Evolutionary conservation across 1,140 invertebrate species (phyloP).

Genomic region (Mactra quadrangularis): DNA sequence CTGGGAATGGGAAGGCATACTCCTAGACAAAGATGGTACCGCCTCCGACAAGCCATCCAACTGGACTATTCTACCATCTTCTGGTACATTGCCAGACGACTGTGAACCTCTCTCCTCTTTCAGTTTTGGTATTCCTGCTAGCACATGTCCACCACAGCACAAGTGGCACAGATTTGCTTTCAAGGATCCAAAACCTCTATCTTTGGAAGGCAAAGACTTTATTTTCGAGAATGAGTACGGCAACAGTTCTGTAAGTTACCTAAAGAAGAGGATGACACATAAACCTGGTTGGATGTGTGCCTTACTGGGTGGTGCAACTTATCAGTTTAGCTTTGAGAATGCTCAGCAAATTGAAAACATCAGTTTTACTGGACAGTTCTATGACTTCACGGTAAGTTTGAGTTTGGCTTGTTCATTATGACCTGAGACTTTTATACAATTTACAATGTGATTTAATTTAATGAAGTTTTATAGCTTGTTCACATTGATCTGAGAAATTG

Average conservation of each 20-base stretch:
- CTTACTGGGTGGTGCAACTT: constrained; percentile 61
- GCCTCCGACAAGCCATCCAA: constrained; percentile 62
- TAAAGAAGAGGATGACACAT: constrained; percentile 71
- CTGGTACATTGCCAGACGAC: constrained; percentile 61
- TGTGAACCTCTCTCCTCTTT: constrained; percentile 28
- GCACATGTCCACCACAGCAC: constrained; percentile 66
- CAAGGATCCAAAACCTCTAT: constrained; percentile 66
- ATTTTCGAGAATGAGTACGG: constrained; percentile 70
- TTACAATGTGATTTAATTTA: too few species aligned
- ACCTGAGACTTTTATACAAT: too few species aligned
- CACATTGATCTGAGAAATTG: too few species aligned
- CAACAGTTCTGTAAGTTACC: constrained; percentile 45
- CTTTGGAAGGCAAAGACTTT: constrained; percentile 66
- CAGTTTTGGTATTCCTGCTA: constrained; percentile 61
- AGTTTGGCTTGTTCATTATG: too few species aligned
- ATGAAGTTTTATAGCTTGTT: too few species aligned
- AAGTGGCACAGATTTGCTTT: constrained; percentile 77
- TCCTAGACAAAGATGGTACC: constrained; percentile 71
- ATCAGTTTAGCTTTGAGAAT: constrained; percentile 69
- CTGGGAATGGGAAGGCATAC: constrained; percentile 72
- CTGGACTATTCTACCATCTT: constrained; percentile 63
- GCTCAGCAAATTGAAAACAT: constrained; percentile 72
- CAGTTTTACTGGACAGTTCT: constrained; percentile 69
- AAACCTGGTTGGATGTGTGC: constrained; percentile 71
- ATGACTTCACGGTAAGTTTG: constrained; percentile 73